phyloP scores from a whole-genome alignment of 2,888 invertebrate species.

The Drosophila anceps region DNA sequence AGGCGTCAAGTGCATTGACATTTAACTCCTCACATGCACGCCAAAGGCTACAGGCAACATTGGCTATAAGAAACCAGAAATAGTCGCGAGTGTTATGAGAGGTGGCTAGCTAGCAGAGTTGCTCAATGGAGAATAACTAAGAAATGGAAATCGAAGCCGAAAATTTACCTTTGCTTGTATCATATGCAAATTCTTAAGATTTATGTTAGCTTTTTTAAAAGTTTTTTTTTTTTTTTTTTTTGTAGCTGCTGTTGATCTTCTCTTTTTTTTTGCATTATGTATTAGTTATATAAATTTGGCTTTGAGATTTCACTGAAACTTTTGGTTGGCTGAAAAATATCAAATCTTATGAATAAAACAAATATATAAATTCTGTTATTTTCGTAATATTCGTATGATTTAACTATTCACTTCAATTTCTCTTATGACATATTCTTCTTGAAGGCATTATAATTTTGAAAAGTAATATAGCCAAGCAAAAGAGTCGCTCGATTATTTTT shows the following conservation, averaged over 20 bases:
- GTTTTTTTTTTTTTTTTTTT: neutral
- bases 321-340: neutral
- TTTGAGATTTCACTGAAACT: conserved; percentile 34
- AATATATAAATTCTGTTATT: neutral
- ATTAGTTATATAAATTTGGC: conserved; percentile 14
- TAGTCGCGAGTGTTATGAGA: no score
- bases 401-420: neutral
- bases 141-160: conserved; percentile 5
- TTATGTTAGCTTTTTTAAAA: conserved; percentile 14
- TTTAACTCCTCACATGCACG: conserved; percentile 19
- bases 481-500: no score
- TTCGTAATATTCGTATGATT: conserved; percentile 6
- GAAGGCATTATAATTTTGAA: neutral
- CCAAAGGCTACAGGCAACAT: conserved; percentile 31
- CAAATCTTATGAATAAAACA: conserved; percentile 3
- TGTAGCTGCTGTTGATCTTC: conserved; percentile 4
- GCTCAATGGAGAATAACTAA: neutral
- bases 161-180: conserved; percentile 9
- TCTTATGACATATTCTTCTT: neutral
- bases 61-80: conserved; percentile 38
- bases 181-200: conserved; percentile 43
- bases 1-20: conserved; percentile 73
- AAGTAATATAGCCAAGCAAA: no score
- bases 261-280: conserved; percentile 1
- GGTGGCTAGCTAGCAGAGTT: neutral